Conservation (phyloP, 2,888 invertebrate species). For the Drosophila setosimentum region DNA sequence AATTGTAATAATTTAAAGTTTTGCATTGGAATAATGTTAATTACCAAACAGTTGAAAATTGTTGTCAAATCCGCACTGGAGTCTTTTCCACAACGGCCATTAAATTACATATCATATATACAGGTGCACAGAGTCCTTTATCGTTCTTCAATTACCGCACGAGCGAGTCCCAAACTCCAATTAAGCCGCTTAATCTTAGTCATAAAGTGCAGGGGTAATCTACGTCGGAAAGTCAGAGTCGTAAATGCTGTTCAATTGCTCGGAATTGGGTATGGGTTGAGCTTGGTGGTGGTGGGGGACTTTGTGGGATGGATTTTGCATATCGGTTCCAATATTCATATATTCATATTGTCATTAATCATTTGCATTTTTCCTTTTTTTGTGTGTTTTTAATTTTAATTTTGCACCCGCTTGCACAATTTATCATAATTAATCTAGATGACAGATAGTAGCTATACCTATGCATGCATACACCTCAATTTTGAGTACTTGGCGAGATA, state of each 20-base stretch:
- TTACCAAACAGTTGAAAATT: conserved; percentile 4
- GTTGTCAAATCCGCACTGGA: conserved; percentile 19
- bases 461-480: conserved; percentile 11
- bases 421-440: conserved; percentile 73
- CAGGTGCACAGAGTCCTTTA: conserved; percentile 50
- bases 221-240: conserved; percentile 41
- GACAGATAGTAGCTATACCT: conserved; percentile 42
- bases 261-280: conserved; percentile 2
- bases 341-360: conserved; percentile 66
- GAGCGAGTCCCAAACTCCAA: conserved; percentile 39
- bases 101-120: conserved; percentile 32
- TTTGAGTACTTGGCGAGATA: not conserved
- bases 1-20: not conserved
- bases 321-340: conserved; percentile 5
- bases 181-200: conserved; percentile 65
- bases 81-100: conserved; percentile 18
- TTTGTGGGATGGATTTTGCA: not conserved
- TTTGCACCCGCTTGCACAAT: conserved; percentile 49
- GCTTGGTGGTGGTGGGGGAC: not conserved
- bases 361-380: conserved; percentile 17
- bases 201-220: conserved; percentile 30
- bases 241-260: conserved; percentile 53
- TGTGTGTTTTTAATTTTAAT: conserved; percentile 54
- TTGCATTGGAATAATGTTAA: not conserved
- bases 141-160: conserved; percentile 71